Conservation (phyloP, 2,113 vertebrate species). For the Accipiter virgatus region DNA sequence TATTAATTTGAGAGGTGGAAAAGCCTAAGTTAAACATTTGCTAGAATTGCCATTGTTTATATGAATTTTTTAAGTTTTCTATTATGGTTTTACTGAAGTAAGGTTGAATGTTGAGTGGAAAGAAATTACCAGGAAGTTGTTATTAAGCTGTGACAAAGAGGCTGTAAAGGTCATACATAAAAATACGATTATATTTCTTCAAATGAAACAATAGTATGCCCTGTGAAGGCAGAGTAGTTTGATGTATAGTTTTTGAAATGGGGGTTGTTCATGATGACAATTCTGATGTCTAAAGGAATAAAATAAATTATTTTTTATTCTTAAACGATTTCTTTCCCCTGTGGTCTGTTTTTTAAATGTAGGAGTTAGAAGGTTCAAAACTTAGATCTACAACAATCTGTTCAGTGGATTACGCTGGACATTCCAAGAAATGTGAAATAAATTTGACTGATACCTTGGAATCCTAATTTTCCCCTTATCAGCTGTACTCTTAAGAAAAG, state of each 20-base stretch:
- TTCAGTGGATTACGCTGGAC: not conserved
- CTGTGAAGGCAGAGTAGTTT: slow-evolving; percentile 40
- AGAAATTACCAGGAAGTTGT: slow-evolving; percentile 65
- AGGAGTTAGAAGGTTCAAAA: not conserved
- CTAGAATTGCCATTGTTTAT: slow-evolving; percentile 16
- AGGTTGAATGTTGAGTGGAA: slow-evolving; percentile 44
- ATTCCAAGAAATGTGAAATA: not conserved
- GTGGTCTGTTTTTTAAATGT: slow-evolving; percentile 17
- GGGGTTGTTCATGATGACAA: slow-evolving; percentile 27
- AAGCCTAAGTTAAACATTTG: not conserved
- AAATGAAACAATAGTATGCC: slow-evolving; percentile 38
- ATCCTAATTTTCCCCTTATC: not conserved
- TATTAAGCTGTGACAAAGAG: slow-evolving; percentile 63
- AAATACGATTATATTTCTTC: slow-evolving; percentile 56
- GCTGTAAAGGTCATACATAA: slow-evolving; percentile 62
- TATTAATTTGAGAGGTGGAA: slow-evolving; percentile 25
- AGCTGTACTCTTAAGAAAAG: not conserved
- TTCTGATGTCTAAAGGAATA: slow-evolving; percentile 50
- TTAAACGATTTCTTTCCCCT: not conserved
- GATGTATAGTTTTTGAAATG: not conserved
- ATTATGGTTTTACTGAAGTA: slow-evolving; percentile 37
- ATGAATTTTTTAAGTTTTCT: slow-evolving; percentile 34
- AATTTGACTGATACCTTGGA: not conserved
- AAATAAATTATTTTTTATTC: slow-evolving; percentile 47
- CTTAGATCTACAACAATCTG: not conserved